A percentile compares a stretch with the other conserved stretches of the same genome.
phyloP scores from a whole-genome alignment of 2,113 vertebrate genomes.

The Sapayoa aenigma region DNA sequence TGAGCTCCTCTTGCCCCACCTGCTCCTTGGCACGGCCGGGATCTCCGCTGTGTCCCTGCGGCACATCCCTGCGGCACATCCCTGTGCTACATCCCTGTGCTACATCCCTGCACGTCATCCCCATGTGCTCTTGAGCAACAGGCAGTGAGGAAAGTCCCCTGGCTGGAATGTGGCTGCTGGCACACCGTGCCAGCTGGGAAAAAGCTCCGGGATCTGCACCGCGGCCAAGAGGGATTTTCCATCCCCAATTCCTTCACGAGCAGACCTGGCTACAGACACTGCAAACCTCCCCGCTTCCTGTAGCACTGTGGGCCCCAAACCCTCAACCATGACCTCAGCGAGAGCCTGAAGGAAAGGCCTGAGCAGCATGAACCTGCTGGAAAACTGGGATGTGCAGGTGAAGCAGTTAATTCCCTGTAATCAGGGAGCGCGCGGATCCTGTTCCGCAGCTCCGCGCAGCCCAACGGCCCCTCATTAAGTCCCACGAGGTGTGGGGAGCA shows the following conservation, averaged over 20 bases:
- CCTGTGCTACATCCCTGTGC: not conserved
- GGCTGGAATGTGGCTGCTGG: not conserved
- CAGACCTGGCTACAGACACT: not conserved
- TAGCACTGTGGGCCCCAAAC: not conserved
- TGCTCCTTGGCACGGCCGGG: not conserved
- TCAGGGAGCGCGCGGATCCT: fast-evolving
- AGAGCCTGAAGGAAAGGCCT: not conserved
- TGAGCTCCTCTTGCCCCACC: not conserved
- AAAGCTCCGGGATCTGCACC: not conserved
- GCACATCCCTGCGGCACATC: not conserved
- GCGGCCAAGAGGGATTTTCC: not conserved
- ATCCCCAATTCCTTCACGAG: not conserved
- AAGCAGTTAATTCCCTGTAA: not conserved
- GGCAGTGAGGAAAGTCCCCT: not conserved
- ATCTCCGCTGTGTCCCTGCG: fast-evolving
- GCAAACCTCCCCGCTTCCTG: not conserved
- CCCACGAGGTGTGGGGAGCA: not conserved
- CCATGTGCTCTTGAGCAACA: not conserved
- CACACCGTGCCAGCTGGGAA: not conserved
- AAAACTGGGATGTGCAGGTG: fast-evolving
- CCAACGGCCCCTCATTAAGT: not conserved
- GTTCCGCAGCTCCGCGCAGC: fast-evolving
- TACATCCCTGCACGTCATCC: not conserved
- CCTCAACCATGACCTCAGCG: not conserved
- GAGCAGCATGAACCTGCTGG: not conserved